Evolutionary conservation across 2,888 invertebrate genomes (phyloP).

Genomic region (Diachrysia chrysitis): DNA sequence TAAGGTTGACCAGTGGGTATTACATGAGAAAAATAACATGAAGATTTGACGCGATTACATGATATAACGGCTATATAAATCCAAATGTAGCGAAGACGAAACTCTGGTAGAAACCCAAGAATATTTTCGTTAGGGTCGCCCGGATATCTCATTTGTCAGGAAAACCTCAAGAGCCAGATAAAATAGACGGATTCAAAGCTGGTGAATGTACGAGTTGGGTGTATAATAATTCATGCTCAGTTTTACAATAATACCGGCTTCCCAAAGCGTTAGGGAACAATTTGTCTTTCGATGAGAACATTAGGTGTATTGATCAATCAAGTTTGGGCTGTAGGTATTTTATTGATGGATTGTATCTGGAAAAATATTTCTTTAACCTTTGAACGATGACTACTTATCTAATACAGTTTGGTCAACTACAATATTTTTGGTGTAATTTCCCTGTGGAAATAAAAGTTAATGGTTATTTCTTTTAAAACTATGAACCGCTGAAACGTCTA

Average conservation of each 20-base stretch:
- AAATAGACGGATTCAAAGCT: constrained; percentile 68
- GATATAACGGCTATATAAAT: constrained; percentile 50
- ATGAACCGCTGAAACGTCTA: no score
- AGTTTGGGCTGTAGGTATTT: constrained; percentile 11
- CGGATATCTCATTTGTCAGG: constrained; percentile 72
- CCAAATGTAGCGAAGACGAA: constrained; percentile 56
- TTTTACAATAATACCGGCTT: constrained; percentile 55
- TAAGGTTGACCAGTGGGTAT: constrained; percentile 24
- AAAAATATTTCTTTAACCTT: constrained; percentile 1
- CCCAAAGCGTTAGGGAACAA: constrained; percentile 31
- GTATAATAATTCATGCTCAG: constrained; percentile 59
- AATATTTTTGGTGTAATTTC: background rate
- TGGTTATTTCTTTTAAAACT: background rate
- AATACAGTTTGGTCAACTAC: background rate
- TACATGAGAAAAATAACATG: constrained; percentile 16
- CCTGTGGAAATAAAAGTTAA: background rate
- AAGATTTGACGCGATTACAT: constrained; percentile 23
- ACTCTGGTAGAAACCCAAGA: constrained; percentile 63
- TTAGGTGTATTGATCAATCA: constrained; percentile 48
- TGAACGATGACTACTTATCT: background rate
- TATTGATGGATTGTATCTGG: constrained; percentile 27
- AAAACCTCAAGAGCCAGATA: constrained; percentile 75
- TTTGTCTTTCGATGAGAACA: constrained; percentile 44
- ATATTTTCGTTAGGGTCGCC: constrained; percentile 62
- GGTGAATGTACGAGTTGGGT: constrained; percentile 60